Base-by-base conservation (phyloP, 2,113 vertebrate genomes). In the Ailurus styani region DNA sequence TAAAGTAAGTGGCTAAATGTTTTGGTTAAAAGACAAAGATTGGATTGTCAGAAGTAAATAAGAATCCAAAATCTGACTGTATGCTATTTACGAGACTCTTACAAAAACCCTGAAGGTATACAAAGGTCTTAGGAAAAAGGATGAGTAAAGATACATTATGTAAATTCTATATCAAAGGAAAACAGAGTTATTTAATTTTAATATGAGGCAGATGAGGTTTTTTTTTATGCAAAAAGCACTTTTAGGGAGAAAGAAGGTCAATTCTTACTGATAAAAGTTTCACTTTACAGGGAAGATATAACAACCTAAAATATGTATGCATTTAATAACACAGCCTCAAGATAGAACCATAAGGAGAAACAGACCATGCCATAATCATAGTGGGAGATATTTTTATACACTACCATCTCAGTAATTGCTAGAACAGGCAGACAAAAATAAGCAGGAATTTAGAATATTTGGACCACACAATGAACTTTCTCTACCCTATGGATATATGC, bases 371-470 rank as follows among this genome's bases (percentile, higher is more conserved):
- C 23, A 18, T 83, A 95, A 86, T 95, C 77, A 85, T 31, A 90
- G 55, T 37, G 60, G 66, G 57, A 96, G 93, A 70, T 95, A 88
- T 87, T 97, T 97, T 97, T 88, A 90, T 31, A 90, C 29, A 77
- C 34, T 18, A 42, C 57, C 73, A 37, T 97, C 64, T 85, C 81
- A 29, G 94, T 85, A 91, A 97, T 86, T 91, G 57, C 79, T 85
- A 66, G 78, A 94, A 86, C 7, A 95, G 75, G 92, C 29, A 91
- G 83, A 73, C n/a, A 81, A 95, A 79, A 97, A 82, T 42, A 84
- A 90, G 34, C 23, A 68, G 21, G 60, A 52, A 70, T 70, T 45
- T 81, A 85, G 91, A 70, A 47, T 97, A 66, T 89, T 62, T 75
- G 64, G 64, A 81, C 55, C 11, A 47, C 45, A 75, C 37, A 55